Percentiles rank a stretch among this genome's conserved stretches.
These are phyloP conservation scores for Euwallacea similis DNA, from an alignment of 1,140 invertebrate genomes.

Conservation along the genomic window DNA sequence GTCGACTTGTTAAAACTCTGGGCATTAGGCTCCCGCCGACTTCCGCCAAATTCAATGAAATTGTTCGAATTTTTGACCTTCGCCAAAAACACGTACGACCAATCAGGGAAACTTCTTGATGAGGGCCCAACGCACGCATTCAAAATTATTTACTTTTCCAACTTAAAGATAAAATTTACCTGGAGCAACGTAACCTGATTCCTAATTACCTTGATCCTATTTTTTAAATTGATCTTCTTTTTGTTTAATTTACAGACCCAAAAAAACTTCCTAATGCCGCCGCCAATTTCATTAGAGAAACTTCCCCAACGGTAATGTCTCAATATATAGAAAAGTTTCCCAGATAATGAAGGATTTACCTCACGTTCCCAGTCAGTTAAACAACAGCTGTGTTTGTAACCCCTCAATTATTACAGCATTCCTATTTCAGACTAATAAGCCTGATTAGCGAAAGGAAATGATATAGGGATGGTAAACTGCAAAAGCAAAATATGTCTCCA, in stretches of 20 bases:
- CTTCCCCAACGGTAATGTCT: slow-evolving; percentile 2
- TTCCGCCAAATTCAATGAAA: slow-evolving; percentile 42
- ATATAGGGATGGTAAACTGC: no score
- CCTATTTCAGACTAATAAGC: no score
- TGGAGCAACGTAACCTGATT: slow-evolving; percentile 32
- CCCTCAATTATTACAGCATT: no score
- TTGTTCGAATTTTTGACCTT: slow-evolving; percentile 42
- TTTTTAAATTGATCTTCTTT: slow-evolving; percentile 1
- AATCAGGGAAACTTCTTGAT: slow-evolving; percentile 41
- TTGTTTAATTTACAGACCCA: slow-evolving; percentile 6
- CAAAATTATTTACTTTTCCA: slow-evolving; percentile 40
- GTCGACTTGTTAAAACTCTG: slow-evolving; percentile 40
- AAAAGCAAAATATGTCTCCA: no score
- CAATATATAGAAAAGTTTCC: slow-evolving; percentile 3
- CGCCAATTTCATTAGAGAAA: slow-evolving; percentile 7
- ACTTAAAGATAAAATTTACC: slow-evolving; percentile 36
- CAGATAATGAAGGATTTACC: background rate
- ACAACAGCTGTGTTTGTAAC: no score
- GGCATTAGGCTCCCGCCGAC: slow-evolving; percentile 37
- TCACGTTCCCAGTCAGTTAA: background rate
- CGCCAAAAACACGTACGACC: slow-evolving; percentile 40
- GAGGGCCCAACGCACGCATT: slow-evolving; percentile 37
- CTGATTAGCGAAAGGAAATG: no score
- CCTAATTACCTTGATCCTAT: slow-evolving; percentile 18
- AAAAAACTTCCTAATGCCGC: slow-evolving; percentile 10